Evolutionary conservation across 2,888 invertebrate genomes (phyloP).

Genomic region (Oscheius sp.): DNA sequence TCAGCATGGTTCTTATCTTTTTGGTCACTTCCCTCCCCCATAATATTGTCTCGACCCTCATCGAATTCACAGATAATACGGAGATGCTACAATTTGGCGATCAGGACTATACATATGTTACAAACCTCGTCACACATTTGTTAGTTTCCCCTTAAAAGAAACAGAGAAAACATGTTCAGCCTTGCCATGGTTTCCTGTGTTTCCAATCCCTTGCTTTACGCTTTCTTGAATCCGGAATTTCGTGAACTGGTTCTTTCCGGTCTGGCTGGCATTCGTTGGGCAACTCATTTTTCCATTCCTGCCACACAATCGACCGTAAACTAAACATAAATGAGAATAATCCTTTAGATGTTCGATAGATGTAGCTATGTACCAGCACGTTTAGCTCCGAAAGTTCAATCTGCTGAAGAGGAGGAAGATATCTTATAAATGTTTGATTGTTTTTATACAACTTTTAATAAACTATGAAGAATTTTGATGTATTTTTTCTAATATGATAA

Average conservation of each 20-base stretch:
- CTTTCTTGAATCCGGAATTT: constrained; percentile 58
- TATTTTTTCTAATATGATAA: too few relatives aligned
- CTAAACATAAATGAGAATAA: not conserved
- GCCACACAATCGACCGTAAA: constrained; percentile 31
- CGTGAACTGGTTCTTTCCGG: constrained; percentile 50
- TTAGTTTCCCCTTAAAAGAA: constrained; percentile 20
- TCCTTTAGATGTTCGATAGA: constrained; percentile 26
- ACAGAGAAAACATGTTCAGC: constrained; percentile 35
- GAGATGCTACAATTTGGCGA: constrained; percentile 20
- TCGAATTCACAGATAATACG: constrained; percentile 33
- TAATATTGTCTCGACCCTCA: constrained; percentile 35
- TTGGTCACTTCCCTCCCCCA: constrained; percentile 32
- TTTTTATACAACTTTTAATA: too few relatives aligned
- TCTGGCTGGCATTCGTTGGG: constrained; percentile 31
- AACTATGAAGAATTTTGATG: too few relatives aligned
- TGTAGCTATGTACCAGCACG: constrained; percentile 12
- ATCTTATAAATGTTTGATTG: not conserved
- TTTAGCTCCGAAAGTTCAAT: not conserved
- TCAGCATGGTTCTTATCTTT: constrained; percentile 33
- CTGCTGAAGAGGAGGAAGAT: constrained; percentile 14
- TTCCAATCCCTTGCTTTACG: constrained; percentile 56
- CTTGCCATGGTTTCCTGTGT: constrained; percentile 57
- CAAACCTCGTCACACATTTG: constrained; percentile 35
- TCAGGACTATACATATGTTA: constrained; percentile 32
- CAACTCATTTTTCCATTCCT: constrained; percentile 21